Base-by-base conservation (phyloP, 2,888 invertebrate genomes). In the Odontomyia ornata region DNA sequence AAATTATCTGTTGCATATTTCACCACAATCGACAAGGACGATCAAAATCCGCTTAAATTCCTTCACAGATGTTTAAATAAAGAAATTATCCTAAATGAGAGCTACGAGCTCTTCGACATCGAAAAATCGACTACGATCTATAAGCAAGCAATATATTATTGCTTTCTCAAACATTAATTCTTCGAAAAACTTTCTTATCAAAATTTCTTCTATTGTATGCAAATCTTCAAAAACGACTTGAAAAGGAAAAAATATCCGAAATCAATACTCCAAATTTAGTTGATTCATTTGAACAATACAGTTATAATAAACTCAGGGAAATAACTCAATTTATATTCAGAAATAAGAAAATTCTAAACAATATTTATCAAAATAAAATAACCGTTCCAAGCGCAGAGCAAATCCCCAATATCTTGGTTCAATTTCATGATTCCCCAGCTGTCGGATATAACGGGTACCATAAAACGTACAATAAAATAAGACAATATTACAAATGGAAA, bases 401-500 rank as follows among this genome's bases (percentile, higher is more conserved):
- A 62, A 62, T 62, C 28, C 27, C 62, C 3, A n/a, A 62, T 15
- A 62, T 62, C 13, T 25, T 52, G 4, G 13, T 4, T 13, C 52
- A 52, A 15, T 52, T 52, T 52, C 52, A 15, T 9, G n/a, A n/a
- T 13, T 43, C 43, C 43, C 43, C 43, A 52, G 15, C 18, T 18
- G 15, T 36, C 18, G 46, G 52, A n/a, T 47, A 71, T 47, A 47
- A 47, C 25, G 71, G 64, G 5, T 77, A 65, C 15, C 80, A 81
- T 60, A 76, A 73, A 62, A 81, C 80, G 5, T 77, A 79, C 15
- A 76, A 79, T 30, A 76, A 79, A 78, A 80, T 83, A 18, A 81
- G 80, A 80, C 67, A 80, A 76, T 76, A 80, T n/a, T 84, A 81
- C 76, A 80, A 81, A 75, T 84, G 84, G 84, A 76, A 77, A 18